Evolutionary conservation across 2,797 vertebrate species (phyloP).

Genomic region (Phataginus tetradactyla): DNA sequence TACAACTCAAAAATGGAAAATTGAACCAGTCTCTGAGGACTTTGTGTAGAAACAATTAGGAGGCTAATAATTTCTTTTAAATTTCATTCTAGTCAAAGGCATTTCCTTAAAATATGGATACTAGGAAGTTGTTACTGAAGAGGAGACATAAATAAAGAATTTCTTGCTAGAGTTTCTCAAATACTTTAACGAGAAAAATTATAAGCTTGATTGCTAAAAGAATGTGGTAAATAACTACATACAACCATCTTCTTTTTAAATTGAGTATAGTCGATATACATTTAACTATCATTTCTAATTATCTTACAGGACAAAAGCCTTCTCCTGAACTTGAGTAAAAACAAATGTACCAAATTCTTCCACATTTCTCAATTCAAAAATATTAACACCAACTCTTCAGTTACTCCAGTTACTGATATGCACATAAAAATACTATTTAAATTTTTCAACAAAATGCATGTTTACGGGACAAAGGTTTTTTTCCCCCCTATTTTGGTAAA

Average conservation of each 20-base stretch:
- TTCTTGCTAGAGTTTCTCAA: neutral
- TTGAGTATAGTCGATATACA: no score
- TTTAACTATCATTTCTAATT: neutral
- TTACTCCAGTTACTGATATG: neutral
- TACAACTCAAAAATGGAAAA: neutral
- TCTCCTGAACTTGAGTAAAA: neutral
- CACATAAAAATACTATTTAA: conserved; percentile 11
- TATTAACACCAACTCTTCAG: neutral
- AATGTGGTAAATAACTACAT: neutral
- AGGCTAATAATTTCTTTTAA: neutral
- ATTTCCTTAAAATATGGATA: conserved; percentile 18
- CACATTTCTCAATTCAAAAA: conserved; percentile 29
- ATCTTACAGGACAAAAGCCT: neutral
- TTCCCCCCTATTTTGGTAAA: neutral
- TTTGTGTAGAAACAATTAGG: neutral
- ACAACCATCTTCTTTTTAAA: neutral
- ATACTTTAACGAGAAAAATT: neutral
- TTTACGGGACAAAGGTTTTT: neutral
- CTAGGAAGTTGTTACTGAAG: neutral
- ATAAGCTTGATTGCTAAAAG: neutral
- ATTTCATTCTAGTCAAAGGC: neutral
- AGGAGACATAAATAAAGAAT: neutral
- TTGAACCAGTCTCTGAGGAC: neutral
- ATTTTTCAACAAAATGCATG: conserved; percentile 8
- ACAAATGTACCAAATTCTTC: neutral